These are phyloP conservation scores for Poecilus cupreus DNA, from an alignment of 2,888 invertebrate species.

Conservation along the genomic window DNA sequence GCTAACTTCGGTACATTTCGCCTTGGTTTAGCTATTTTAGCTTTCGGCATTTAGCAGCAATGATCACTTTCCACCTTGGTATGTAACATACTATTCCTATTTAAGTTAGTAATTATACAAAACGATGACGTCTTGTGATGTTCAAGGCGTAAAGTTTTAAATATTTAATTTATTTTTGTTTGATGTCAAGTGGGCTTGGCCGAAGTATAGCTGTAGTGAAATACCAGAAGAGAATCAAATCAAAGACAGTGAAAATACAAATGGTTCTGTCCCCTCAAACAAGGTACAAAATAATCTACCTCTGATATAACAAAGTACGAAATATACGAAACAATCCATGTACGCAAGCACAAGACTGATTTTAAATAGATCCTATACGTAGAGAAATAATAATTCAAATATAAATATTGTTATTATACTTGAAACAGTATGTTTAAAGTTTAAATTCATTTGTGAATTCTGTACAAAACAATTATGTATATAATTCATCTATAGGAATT, in stretches of 20 bases:
- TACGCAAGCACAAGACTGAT: slow-evolving; percentile 72
- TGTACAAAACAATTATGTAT: slow-evolving; percentile 24
- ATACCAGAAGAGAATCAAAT: not conserved
- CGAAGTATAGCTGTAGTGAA: not conserved
- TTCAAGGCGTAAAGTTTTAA: too few relatives aligned
- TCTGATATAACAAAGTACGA: slow-evolving; percentile 55
- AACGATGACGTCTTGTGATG: too few relatives aligned
- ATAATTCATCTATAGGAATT: not conserved
- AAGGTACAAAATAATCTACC: slow-evolving; percentile 60
- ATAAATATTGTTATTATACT: slow-evolving; percentile 61
- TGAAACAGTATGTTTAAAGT: slow-evolving; percentile 5
- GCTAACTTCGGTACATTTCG: too few relatives aligned
- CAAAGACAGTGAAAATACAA: slow-evolving; percentile 2
- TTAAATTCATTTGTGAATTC: slow-evolving; percentile 23
- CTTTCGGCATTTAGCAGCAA: too few relatives aligned
- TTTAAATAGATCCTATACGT: slow-evolving; percentile 71
- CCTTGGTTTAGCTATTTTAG: too few relatives aligned
- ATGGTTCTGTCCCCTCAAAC: slow-evolving; percentile 46
- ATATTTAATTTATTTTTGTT: too few relatives aligned
- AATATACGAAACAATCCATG: slow-evolving; percentile 56
- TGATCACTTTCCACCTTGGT: too few relatives aligned
- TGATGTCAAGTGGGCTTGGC: not conserved
- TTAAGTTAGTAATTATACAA: too few relatives aligned
- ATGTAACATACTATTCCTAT: too few relatives aligned
- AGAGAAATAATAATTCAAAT: slow-evolving; percentile 62